Evolutionary conservation across 2,113 vertebrate species (phyloP).

Genomic region (Hypocryptadius cinnamomeus): DNA sequence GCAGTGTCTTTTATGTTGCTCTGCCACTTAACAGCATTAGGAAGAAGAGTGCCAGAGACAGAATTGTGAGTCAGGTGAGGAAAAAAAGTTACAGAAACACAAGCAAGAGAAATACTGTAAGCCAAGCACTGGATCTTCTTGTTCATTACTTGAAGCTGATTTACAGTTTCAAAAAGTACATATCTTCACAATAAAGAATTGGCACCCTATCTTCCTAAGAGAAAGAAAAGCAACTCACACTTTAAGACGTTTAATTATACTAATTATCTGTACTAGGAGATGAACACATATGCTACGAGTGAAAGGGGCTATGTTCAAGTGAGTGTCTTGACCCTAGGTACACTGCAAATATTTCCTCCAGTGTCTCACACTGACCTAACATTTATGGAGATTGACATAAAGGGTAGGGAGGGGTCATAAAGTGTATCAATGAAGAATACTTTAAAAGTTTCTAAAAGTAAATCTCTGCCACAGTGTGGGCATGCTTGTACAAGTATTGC

Average conservation of each 20-base stretch:
- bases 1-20: not conserved
- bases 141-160: not conserved
- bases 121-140: not conserved
- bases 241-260: not conserved
- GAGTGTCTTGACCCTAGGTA: not conserved
- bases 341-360: not conserved
- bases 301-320: not conserved
- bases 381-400: not conserved
- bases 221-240: not conserved
- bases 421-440: not conserved
- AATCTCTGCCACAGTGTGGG: not conserved
- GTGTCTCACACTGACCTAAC: not conserved
- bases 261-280: not conserved
- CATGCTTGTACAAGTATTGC: not conserved
- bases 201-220: not conserved
- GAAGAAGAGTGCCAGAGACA: not conserved
- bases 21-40: not conserved
- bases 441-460: not conserved
- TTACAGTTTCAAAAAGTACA: not conserved
- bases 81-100: not conserved
- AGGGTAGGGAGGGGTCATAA: not conserved
- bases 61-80: not conserved
- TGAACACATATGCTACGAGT: not conserved
- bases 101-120: not conserved
- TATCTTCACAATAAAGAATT: not conserved